Evolutionary conservation across 2,113 vertebrate genomes (phyloP).

Genomic region (Oostethus manadensis): DNA sequence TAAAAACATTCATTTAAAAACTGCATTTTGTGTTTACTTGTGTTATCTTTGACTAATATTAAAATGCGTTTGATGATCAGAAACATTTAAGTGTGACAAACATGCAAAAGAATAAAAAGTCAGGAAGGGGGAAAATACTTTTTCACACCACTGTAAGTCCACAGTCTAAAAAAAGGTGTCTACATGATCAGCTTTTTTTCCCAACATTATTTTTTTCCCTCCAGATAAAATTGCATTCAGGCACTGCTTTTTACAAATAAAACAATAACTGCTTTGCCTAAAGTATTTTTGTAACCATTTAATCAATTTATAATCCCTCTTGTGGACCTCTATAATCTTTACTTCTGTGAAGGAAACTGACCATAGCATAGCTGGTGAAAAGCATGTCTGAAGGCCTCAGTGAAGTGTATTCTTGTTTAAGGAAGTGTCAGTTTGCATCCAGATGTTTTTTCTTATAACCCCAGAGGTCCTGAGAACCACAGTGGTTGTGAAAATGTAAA

Average conservation of each 20-base stretch:
- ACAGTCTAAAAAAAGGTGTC: background rate
- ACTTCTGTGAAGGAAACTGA: slow-evolving; percentile 13
- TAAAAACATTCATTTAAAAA: too few species aligned
- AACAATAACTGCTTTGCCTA: background rate
- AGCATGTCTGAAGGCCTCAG: slow-evolving; percentile 24
- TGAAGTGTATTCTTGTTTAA: slow-evolving; percentile 26
- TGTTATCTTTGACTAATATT: too few species aligned
- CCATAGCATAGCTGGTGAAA: slow-evolving; percentile 34
- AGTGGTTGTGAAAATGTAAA: background rate
- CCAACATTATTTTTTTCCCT: too few species aligned
- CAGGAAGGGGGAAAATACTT: too few species aligned
- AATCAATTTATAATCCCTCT: background rate
- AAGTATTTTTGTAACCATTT: background rate
- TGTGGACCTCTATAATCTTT: background rate
- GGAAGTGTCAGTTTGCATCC: slow-evolving; percentile 19
- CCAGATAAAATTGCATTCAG: too few species aligned
- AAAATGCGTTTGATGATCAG: too few species aligned
- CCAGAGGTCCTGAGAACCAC: slow-evolving; percentile 19
- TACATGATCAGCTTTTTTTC: background rate
- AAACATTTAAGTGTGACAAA: too few species aligned
- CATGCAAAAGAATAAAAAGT: too few species aligned
- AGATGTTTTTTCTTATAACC: slow-evolving; percentile 28
- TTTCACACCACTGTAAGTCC: too few species aligned
- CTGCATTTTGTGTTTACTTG: too few species aligned
- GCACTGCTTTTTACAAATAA: too few species aligned